phyloP scores from a whole-genome alignment of 2,888 invertebrate species.

The Orchesella flavescens region DNA sequence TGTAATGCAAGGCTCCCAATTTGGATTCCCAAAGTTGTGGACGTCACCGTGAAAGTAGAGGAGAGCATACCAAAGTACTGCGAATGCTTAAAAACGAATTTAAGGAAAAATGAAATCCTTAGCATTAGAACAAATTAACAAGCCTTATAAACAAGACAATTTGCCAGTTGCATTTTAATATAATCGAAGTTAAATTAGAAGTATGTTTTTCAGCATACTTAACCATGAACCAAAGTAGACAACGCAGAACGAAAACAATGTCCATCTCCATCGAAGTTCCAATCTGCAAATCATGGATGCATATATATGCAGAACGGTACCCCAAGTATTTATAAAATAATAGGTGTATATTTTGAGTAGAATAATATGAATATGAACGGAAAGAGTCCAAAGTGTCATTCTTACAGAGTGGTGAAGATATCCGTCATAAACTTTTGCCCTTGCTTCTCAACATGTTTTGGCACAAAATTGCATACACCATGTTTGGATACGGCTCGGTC shows the following conservation, averaged over 20 bases:
- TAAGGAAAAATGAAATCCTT: too few species aligned
- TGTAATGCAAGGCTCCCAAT: slow-evolving; percentile 75
- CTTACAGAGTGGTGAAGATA: slow-evolving; percentile 84
- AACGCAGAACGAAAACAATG: slow-evolving; percentile 86
- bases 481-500: slow-evolving; percentile 66
- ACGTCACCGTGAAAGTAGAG: slow-evolving; percentile 92
- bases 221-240: slow-evolving; percentile 92
- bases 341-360: too few species aligned
- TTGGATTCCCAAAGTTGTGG: slow-evolving; percentile 42
- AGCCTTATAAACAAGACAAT: too few species aligned
- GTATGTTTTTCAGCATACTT: slow-evolving; percentile 44
- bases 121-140: too few species aligned
- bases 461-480: slow-evolving; percentile 64
- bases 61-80: slow-evolving; percentile 92
- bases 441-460: slow-evolving; percentile 64
- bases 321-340: not conserved
- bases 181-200: too few species aligned
- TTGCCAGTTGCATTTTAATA: too few species aligned
- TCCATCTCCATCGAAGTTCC: slow-evolving; percentile 95
- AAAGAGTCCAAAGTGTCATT: too few species aligned
- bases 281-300: slow-evolving; percentile 76
- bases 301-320: not conserved
- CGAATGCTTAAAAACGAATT: slow-evolving; percentile 77
- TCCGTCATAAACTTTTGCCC: slow-evolving; percentile 76
- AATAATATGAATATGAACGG: too few species aligned